A percentile compares a stretch with the other conserved stretches of the same genome.
These are phyloP conservation scores for Neosilurus mollespiculum DNA, from an alignment of 2,797 vertebrate species.

Conservation along the genomic window DNA sequence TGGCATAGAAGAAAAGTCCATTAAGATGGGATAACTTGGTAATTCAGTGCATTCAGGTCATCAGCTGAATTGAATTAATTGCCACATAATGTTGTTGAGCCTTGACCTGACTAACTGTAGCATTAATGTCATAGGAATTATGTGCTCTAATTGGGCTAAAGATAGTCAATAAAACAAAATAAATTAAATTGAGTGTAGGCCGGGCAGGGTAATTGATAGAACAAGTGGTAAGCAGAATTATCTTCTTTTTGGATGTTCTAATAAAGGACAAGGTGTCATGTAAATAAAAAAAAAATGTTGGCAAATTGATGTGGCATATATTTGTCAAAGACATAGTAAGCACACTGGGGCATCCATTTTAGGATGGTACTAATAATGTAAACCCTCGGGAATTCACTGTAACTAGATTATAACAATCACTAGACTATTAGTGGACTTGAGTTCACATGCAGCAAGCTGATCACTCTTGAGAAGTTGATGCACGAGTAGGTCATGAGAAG, in stretches of 20 bases:
- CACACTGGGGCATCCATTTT: background rate
- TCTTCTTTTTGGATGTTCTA: background rate
- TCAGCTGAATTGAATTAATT: too few species aligned
- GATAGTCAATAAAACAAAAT: too few species aligned
- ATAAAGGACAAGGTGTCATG: background rate
- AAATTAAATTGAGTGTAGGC: too few species aligned
- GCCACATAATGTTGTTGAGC: too few species aligned
- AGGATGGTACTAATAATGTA: background rate
- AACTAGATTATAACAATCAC: too few species aligned
- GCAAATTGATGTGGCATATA: background rate
- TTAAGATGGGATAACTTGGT: too few species aligned
- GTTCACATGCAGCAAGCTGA: background rate
- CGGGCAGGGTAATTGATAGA: too few species aligned
- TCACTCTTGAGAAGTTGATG: background rate
- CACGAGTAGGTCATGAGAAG: slow-evolving; percentile 4
- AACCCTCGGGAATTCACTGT: background rate
- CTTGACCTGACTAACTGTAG: too few species aligned
- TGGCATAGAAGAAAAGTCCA: background rate
- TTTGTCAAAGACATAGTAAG: background rate
- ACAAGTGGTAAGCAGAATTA: background rate
- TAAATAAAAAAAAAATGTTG: background rate
- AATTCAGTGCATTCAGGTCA: too few species aligned
- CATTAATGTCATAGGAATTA: too few species aligned
- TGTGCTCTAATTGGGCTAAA: too few species aligned
- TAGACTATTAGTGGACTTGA: background rate